phyloP scores from a whole-genome alignment of 2,888 invertebrate species.

The Eupithecia subfuscata region DNA sequence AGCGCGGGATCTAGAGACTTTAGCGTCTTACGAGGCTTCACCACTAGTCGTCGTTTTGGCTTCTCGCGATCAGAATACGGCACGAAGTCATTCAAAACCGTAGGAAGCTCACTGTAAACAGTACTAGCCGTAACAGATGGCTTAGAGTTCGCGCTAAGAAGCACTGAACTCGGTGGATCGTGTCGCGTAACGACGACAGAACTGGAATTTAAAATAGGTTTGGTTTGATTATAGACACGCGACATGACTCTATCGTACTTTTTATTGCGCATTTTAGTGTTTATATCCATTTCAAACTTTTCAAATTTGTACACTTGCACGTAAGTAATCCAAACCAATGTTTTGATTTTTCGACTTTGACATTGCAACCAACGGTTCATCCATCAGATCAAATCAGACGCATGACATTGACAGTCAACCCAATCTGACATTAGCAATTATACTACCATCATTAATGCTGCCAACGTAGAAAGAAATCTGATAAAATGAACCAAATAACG shows the following conservation, averaged over 20 bases:
- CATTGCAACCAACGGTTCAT: slow-evolving; percentile 1
- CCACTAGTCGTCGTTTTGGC: slow-evolving; percentile 56
- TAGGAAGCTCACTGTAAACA: slow-evolving; percentile 70
- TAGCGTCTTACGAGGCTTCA: slow-evolving; percentile 71
- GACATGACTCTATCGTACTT: slow-evolving; percentile 75
- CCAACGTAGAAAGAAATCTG: too few relatives aligned
- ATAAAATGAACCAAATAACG: too few relatives aligned
- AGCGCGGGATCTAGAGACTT: slow-evolving; percentile 66
- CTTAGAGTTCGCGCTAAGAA: slow-evolving; percentile 76
- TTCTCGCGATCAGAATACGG: slow-evolving; percentile 52
- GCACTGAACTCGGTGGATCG: slow-evolving; percentile 57
- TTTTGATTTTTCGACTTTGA: slow-evolving; percentile 11
- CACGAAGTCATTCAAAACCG: slow-evolving; percentile 67
- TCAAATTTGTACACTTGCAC: not conserved
- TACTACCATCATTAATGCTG: too few relatives aligned
- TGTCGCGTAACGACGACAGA: slow-evolving; percentile 66
- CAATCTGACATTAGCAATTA: not conserved
- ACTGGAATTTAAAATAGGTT: slow-evolving; percentile 52
- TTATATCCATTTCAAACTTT: slow-evolving; percentile 29
- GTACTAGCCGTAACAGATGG: slow-evolving; percentile 61
- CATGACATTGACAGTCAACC: not conserved
- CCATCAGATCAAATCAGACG: not conserved
- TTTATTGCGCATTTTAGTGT: slow-evolving; percentile 36
- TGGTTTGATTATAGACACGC: slow-evolving; percentile 60
- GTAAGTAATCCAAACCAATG: not conserved